Base-by-base conservation (phyloP, 2,888 invertebrate genomes). In the Plebejus melissa region DNA sequence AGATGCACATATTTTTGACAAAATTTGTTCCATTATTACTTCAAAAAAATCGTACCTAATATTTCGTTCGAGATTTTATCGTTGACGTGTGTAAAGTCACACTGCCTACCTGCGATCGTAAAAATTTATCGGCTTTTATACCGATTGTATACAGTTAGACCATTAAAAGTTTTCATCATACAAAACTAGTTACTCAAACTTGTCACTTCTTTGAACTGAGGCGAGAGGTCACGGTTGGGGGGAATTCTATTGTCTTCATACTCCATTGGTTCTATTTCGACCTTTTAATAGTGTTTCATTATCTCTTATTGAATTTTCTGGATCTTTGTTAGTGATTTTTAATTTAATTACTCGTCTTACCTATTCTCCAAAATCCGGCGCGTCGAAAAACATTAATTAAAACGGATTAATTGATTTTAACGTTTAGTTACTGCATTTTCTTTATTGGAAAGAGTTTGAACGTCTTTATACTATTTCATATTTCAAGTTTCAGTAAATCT, bases 101-200 rank as follows among this genome's bases (percentile, higher is more conserved):
- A 65, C 65, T 36, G 16, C 65, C 65, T 65, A 36, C 65, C 65
- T 65, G 11, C 13, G 32, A 65, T 65, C 13, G 5, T 65, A 32
- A 65, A 60, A 65, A 65, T 5, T 16, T 65, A 65, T 70, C 70
- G 41, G n/a, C 70, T 70, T 70, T 41, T 70, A 70, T 70, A n/a
- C n/a, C 9, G 41, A 41, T 36, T 13, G 32, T 65, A 65, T 50
- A 71, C 72, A 50, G 54, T 72, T 72, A 72, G 54, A 1, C 50
- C 72, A 54, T 72, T 72, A 72, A 72, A 72, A 72, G 54, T 72
- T 72, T 72, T 50, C 72, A 28, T 71, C 50, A 50, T 5, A 71
- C 54, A 13, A 71, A 71, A 54, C 72, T 32, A 50, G 36, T 72
- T 72, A 72, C 72, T 72, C 13, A 54, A 46, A 71, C 72, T 13